Conservation (phyloP, 2,797 vertebrate species). For the Sarcophilus harrisii region DNA sequence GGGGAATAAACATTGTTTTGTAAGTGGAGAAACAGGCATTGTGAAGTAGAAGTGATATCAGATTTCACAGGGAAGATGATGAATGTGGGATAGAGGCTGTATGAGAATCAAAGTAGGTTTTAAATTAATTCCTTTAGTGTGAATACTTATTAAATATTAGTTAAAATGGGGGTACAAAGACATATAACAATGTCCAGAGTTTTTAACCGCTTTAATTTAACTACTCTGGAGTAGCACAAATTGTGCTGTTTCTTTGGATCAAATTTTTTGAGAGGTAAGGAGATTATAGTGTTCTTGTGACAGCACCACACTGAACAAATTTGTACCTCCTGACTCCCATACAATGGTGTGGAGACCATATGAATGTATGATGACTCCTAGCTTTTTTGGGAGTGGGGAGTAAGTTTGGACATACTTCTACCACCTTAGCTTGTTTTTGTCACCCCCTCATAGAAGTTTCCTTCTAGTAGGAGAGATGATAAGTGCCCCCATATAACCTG, state of each 20-base stretch:
- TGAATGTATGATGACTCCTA: background rate
- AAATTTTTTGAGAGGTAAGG: background rate
- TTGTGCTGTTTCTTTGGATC: background rate
- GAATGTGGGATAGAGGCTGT: constrained; percentile 45
- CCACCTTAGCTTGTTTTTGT: constrained; percentile 19
- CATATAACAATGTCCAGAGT: background rate
- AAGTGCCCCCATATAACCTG: constrained; percentile 55
- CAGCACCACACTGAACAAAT: background rate
- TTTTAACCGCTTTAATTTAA: background rate
- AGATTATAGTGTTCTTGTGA: background rate
- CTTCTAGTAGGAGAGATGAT: background rate
- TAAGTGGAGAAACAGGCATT: constrained; percentile 48
- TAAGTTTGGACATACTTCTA: background rate
- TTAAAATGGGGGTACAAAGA: background rate
- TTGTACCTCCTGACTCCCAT: background rate
- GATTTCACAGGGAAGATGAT: background rate
- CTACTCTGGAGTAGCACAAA: background rate
- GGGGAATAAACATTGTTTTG: background rate
- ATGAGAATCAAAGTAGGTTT: constrained; percentile 23
- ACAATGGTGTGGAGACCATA: background rate
- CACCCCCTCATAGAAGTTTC: background rate
- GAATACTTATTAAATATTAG: background rate
- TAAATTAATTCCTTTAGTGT: background rate
- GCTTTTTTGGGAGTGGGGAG: background rate
- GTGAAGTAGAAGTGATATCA: constrained; percentile 48